These are phyloP conservation scores for Drosophila lacertosa DNA, from an alignment of 1,140 invertebrate genomes.

Conservation along the genomic window DNA sequence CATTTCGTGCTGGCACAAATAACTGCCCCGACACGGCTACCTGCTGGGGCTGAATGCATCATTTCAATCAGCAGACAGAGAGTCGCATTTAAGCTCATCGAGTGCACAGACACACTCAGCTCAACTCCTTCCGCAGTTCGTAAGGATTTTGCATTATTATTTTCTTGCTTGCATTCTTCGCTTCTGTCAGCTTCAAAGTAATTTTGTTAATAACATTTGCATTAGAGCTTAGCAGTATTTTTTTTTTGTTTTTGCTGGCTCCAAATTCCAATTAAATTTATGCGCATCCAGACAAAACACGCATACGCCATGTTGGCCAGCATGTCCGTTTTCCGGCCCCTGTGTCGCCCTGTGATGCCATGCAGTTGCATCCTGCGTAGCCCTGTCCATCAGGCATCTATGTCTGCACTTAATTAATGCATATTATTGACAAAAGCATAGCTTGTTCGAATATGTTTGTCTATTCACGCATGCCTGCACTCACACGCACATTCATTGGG, in stretches of 20 bases:
- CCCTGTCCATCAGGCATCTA: slow-evolving; percentile 35
- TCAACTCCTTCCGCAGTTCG: slow-evolving; percentile 1
- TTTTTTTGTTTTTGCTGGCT: slow-evolving; percentile 38
- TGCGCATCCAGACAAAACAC: slow-evolving; percentile 21
- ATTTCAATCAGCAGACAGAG: slow-evolving; percentile 34
- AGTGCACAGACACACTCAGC: background rate
- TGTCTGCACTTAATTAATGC: slow-evolving; percentile 81
- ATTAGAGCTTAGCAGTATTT: slow-evolving; percentile 26
- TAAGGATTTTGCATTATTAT: slow-evolving; percentile 68
- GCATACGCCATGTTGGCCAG: slow-evolving; percentile 27
- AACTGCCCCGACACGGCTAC: slow-evolving; percentile 29
- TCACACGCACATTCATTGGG: slow-evolving; percentile 21
- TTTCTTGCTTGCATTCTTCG: slow-evolving; percentile 34
- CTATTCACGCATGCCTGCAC: slow-evolving; percentile 72
- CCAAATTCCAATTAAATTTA: slow-evolving; percentile 50
- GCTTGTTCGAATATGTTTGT: slow-evolving; percentile 61
- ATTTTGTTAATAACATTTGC: slow-evolving; percentile 65
- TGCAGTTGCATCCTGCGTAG: background rate
- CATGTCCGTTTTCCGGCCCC: slow-evolving; percentile 12
- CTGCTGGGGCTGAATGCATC: slow-evolving; percentile 15
- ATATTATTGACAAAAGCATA: slow-evolving; percentile 80
- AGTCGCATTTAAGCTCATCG: slow-evolving; percentile 10
- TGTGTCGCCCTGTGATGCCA: background rate
- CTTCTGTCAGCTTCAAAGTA: slow-evolving; percentile 32
- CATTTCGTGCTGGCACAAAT: slow-evolving; percentile 36